Conservation (phyloP, 2,113 vertebrate genomes). For the Phrynocephalus versicolor region DNA sequence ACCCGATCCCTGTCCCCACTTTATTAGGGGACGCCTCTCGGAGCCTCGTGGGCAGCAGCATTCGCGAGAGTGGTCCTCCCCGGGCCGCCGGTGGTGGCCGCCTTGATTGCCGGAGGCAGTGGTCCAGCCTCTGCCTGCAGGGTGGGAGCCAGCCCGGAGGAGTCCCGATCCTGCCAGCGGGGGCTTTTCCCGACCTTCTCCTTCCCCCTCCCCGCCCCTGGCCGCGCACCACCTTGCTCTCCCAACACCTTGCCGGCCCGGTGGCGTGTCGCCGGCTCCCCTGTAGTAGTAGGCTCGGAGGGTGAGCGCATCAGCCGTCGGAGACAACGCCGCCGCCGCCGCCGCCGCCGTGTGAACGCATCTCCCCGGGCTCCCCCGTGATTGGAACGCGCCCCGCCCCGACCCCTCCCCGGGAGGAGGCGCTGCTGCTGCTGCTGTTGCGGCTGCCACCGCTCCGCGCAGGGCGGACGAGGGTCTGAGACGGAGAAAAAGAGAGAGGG, state of each 20-base stretch:
- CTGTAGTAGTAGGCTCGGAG: background rate
- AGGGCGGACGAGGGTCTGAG: background rate
- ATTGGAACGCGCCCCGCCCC: background rate
- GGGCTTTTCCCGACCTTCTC: rapidly evolving
- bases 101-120: background rate
- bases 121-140: background rate
- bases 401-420: background rate
- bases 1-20: too few species aligned
- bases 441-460: background rate
- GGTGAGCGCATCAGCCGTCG: background rate
- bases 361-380: background rate
- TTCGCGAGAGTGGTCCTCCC: too few species aligned
- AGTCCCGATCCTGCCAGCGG: background rate
- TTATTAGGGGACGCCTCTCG: too few species aligned
- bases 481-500: too few species aligned
- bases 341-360: background rate
- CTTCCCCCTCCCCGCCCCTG: rapidly evolving
- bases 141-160: rapidly evolving
- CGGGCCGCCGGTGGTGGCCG: too few species aligned
- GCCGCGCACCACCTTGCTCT: too few species aligned
- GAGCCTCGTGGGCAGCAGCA: too few species aligned
- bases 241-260: background rate
- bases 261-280: too few species aligned
- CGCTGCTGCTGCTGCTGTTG: background rate
- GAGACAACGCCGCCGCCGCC: background rate